Base-by-base conservation (phyloP, 2,888 invertebrate species). In the Rhodophaea formosa region DNA sequence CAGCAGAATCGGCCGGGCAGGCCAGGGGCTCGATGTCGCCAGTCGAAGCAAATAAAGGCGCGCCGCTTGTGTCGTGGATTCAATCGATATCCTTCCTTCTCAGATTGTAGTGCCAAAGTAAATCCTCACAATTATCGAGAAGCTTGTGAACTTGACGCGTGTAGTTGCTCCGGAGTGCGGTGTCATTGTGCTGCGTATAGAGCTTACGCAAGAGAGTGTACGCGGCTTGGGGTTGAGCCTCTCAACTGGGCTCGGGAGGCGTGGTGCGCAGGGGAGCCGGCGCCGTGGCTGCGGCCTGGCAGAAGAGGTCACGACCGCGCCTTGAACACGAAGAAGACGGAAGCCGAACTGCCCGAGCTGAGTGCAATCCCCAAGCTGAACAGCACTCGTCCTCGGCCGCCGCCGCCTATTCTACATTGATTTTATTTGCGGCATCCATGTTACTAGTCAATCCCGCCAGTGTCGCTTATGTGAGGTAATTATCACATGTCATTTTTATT, bases 131-230 rank as follows among this genome's bases (percentile, higher is more conserved):
- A 96, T 75, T 98, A 97, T 80, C 95, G 95, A 78, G 96, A 95
- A 77, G 96, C 97, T 8, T 98, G 98, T 80, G 93, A 95, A 69
- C 92, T 95, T 80, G 97, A 97, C 78, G 96, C 97, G 88, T 97
- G 97, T 77, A 96, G 97, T 74, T 98, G 98, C 81, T 94, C 96
- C 1, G 93, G 93, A 12, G 93, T 93, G 59, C 93, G 93, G 72
- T 98, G 98, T 72, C 96, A 97, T 79, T 98, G 98, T 82, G 97
- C 97, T 68, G 96, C 97, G 62, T 94, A 98, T 73, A 94, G 95
- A 57, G 98, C 98, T 2, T 98, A 98, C 77, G 96, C 96, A 0
- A 94, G 97, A 65, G 97, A 97, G 80, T 98, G 98, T 77, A 93
- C 94, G 62, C 92, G 97, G 17, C 83, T 96, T 44, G 97, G 97